phyloP scores from a whole-genome alignment of 2,888 invertebrate species.

The Eupithecia abbreviata region DNA sequence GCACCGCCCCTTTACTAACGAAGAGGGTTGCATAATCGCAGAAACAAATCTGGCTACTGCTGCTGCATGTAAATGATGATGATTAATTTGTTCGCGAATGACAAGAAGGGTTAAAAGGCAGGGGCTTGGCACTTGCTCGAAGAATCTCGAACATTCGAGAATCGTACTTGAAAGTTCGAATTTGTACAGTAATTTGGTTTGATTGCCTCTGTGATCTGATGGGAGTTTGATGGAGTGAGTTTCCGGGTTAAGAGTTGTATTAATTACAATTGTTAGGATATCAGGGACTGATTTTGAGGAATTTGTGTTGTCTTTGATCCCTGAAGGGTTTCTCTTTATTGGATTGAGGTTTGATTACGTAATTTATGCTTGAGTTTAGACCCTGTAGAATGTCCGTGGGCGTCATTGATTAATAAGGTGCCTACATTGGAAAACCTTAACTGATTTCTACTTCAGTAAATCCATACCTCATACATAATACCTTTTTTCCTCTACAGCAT shows the following conservation, averaged over 20 bases:
- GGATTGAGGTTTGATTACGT: conserved; percentile 37
- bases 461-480: not conserved
- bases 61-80: conserved; percentile 83
- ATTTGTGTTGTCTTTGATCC: conserved; percentile 67
- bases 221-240: conserved; percentile 78
- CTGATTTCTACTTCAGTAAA: not conserved
- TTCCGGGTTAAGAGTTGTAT: conserved; percentile 77
- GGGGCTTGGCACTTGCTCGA: conserved; percentile 72
- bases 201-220: conserved; percentile 78
- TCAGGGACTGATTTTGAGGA: conserved; percentile 49
- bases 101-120: conserved; percentile 82
- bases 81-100: conserved; percentile 83
- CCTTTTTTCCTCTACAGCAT: too few relatives aligned
- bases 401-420: not conserved
- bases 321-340: conserved; percentile 38
- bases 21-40: conserved; percentile 82
- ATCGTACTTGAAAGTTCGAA: conserved; percentile 43
- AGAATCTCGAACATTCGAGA: conserved; percentile 68
- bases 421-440: not conserved
- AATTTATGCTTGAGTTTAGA: conserved; percentile 27
- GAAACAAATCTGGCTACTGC: conserved; percentile 83
- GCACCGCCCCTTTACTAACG: conserved; percentile 68
- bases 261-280: conserved; percentile 74
- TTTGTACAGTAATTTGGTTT: conserved; percentile 74
- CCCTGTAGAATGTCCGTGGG: not conserved